Percentiles rank a stretch among this genome's conserved stretches.
Conservation (phyloP, 2,113 vertebrate genomes). For the Centropus bengalensis region DNA sequence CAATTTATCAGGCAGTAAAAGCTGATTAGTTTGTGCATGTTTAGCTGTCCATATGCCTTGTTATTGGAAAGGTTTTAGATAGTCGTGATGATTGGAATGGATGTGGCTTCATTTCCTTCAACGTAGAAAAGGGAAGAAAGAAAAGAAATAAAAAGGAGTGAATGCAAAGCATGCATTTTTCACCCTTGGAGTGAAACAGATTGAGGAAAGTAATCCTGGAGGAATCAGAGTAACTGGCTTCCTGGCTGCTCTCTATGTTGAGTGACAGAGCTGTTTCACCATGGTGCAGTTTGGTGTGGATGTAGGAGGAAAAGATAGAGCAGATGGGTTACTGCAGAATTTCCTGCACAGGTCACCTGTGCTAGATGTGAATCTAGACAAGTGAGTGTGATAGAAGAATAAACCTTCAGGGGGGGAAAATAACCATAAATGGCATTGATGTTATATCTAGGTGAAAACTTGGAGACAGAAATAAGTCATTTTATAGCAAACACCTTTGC, state of each 20-base stretch:
- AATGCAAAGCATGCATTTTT: not conserved
- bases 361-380: not conserved
- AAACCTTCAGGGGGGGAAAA: not conserved
- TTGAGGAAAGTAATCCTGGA: not conserved
- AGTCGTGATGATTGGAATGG: slow-evolving; percentile 30
- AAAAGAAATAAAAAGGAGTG: not conserved
- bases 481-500: not conserved
- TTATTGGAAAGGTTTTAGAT: slow-evolving; percentile 33
- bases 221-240: not conserved
- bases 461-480: not conserved
- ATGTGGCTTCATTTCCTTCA: not conserved
- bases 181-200: not conserved
- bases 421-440: fast-evolving
- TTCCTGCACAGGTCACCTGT: not conserved
- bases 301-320: not conserved
- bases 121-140: not conserved
- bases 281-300: not conserved
- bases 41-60: slow-evolving; percentile 19
- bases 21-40: slow-evolving; percentile 60
- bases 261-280: not conserved
- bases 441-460: not conserved
- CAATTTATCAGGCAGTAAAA: slow-evolving; percentile 44
- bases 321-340: not conserved
- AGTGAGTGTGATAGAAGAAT: not conserved
- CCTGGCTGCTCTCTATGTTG: not conserved